Evolutionary conservation across 2,113 vertebrate genomes (phyloP).

Genomic region (Ictalurus punctatus): DNA sequence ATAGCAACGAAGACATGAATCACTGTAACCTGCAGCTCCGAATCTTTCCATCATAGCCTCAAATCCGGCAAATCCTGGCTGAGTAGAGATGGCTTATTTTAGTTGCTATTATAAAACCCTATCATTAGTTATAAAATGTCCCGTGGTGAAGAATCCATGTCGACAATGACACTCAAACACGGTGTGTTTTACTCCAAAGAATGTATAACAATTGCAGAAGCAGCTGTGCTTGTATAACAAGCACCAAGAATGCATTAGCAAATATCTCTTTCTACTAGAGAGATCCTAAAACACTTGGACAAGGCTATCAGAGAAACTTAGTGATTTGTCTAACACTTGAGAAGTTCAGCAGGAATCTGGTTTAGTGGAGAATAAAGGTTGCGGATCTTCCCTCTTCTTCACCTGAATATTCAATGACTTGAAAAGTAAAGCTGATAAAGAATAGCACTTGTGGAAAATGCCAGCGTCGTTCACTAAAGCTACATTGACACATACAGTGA

Average conservation of each 20-base stretch:
- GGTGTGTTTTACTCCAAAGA: slow-evolving; percentile 27
- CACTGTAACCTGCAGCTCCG: neutral
- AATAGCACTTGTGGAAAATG: neutral
- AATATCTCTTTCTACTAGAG: slow-evolving; percentile 37
- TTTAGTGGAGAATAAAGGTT: slow-evolving; percentile 28
- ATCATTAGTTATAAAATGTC: slow-evolving; percentile 22
- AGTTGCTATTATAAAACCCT: slow-evolving; percentile 4
- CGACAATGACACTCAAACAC: slow-evolving; percentile 33
- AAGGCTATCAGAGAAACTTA: slow-evolving; percentile 8
- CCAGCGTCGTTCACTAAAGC: too few species aligned
- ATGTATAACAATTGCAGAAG: slow-evolving; percentile 19
- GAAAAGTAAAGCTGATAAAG: neutral
- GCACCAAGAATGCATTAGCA: slow-evolving; percentile 17
- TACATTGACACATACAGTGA: too few species aligned
- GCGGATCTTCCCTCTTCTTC: neutral
- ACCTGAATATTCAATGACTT: neutral
- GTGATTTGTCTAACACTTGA: slow-evolving; percentile 25
- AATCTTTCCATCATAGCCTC: slow-evolving; percentile 10
- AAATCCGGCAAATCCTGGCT: neutral
- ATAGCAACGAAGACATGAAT: slow-evolving; percentile 10
- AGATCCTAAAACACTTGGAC: slow-evolving; percentile 20
- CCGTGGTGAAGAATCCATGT: slow-evolving; percentile 25
- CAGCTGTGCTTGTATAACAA: neutral
- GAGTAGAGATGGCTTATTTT: neutral
- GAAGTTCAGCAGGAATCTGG: slow-evolving; percentile 23